Conservation (phyloP, 1,140 invertebrate genomes). For the Tenebrio molitor region DNA sequence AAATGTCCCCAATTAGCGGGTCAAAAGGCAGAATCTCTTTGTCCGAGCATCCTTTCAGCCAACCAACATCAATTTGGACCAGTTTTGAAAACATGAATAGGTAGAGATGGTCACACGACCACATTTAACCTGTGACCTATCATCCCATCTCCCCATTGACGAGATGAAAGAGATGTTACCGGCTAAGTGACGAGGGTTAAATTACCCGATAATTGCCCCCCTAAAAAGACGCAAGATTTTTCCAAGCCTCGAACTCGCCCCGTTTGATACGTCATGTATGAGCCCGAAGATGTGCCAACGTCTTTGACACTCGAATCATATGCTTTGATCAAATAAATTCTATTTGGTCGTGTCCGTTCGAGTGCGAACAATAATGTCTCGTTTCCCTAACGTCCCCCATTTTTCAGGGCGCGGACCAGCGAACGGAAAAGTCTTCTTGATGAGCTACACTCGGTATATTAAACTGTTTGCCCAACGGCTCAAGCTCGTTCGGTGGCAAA, state of each 20-base stretch:
- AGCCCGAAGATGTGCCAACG: constrained; percentile 39
- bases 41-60: constrained; percentile 33
- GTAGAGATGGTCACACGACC: constrained; percentile 47
- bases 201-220: constrained; percentile 3
- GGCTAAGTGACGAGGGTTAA: constrained; percentile 26
- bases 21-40: constrained; percentile 18
- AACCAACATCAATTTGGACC: constrained; percentile 39
- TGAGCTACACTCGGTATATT: constrained; percentile 2
- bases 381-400: constrained; percentile 31
- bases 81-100: constrained; percentile 34
- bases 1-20: constrained; percentile 33
- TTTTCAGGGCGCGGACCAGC: constrained; percentile 18
- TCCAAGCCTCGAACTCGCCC: constrained; percentile 40
- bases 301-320: constrained; percentile 54
- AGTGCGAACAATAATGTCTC: constrained; percentile 47
- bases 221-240: background rate
- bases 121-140: constrained; percentile 41
- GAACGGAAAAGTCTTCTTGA: background rate
- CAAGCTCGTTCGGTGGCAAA: constrained; percentile 25
- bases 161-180: constrained; percentile 40
- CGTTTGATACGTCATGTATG: constrained; percentile 37
- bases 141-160: constrained; percentile 12
- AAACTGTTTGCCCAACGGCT: constrained; percentile 18
- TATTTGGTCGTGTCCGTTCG: constrained; percentile 51
- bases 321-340: constrained; percentile 58